A percentile compares a stretch with the other conserved stretches of the same genome.
Evolutionary conservation across 1,140 invertebrate genomes (phyloP).

Genomic region (Cydia amplana): DNA sequence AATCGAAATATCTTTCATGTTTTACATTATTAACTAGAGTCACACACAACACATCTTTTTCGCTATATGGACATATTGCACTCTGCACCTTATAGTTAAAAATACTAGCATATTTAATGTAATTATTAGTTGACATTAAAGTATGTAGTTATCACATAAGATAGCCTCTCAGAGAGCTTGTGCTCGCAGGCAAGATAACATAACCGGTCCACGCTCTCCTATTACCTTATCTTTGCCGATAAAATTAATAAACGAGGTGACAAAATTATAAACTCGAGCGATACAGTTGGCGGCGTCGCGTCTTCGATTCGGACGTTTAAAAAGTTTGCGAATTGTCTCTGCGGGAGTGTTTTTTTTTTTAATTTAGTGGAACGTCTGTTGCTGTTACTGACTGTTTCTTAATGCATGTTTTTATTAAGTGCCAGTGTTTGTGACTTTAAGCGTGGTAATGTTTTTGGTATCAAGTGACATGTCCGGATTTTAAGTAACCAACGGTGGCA

Average conservation of each 20-base stretch:
- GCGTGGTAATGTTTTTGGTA: constrained; percentile 12
- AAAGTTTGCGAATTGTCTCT: not conserved
- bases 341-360: not conserved
- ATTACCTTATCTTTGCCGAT: constrained; percentile 15
- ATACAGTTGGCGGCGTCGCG: constrained; percentile 6
- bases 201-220: not conserved
- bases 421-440: constrained; percentile 3
- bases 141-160: not conserved
- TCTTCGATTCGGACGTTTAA: not conserved
- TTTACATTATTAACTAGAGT: no score
- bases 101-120: no score
- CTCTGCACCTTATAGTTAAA: no score
- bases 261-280: constrained; percentile 18
- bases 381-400: not conserved
- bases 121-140: not conserved
- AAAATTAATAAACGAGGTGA: constrained; percentile 22
- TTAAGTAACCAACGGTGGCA: not conserved
- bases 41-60: no score
- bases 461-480: constrained; percentile 17
- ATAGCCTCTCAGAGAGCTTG: constrained; percentile 1
- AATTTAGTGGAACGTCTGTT: not conserved
- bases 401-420: not conserved
- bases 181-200: constrained; percentile 6
- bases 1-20: no score
- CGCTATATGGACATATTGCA: no score